Evolutionary conservation across 1,140 invertebrate genomes (phyloP), one percentile per base, ranked within the genome.

Genomic region (Eumaeus atala): DNA sequence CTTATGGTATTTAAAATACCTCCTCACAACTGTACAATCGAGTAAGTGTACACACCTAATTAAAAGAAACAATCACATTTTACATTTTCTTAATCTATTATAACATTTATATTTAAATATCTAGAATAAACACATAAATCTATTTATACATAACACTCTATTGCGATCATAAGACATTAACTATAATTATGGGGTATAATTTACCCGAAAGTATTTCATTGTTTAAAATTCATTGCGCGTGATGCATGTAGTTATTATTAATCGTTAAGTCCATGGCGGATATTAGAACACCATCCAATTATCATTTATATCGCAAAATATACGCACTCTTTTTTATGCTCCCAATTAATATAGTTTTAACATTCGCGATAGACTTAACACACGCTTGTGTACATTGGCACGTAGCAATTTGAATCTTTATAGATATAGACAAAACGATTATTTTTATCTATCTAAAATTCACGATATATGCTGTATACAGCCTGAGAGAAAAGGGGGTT

Each of bases 91-190:
- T 74, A 44, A 51, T 48, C 63, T 74, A 71, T 58, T 66, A 64
- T 79, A 81, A 75, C 72, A 63, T 75, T 70, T 67, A 72, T 63
- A 58, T 75, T 72, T 75, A 70, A 77, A 71, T 67, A 44, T 80
- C 71, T 80, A 77, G 48, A 59, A 67, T 64, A 69, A 74, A 81
- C 73, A 74, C 70, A 73, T 80, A 73, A 76, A 68, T 78, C 72
- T 80, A 80, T 77, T 70, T 84, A 81, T 75, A 74, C 76, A 67
- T 70, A 77, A 72, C 66, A 77, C 65, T 66, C 70, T 77, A 73
- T 72, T 66, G 67, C 68, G 58, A 72, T 82, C 81, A 82, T 82
- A 84, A 81, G 77, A 81, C 64, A 48, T 72, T 67, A 67, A 58
- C 56, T 67, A 72, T 54, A 64, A 60, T 59, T 16, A 44, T 44